A percentile compares a stretch with the other conserved stretches of the same genome.
Conservation (phyloP, 2,888 invertebrate species). For the Ceriagrion tenellum region DNA sequence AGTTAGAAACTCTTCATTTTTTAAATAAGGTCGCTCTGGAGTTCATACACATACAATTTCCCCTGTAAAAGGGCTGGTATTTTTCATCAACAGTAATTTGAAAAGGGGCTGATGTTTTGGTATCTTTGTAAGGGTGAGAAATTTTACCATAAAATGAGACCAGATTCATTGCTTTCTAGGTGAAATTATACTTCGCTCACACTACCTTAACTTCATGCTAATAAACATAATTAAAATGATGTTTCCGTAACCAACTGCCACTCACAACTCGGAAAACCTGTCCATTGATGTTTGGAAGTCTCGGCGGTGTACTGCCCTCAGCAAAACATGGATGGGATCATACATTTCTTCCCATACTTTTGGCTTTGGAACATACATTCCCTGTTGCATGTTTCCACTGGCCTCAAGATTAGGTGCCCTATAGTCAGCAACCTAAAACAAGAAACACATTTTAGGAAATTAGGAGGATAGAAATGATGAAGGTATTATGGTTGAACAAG, state of each 20-base stretch:
- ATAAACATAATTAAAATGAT: not conserved
- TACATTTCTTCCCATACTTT: conserved; percentile 95
- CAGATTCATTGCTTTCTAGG: no score
- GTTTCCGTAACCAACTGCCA: conserved; percentile 72
- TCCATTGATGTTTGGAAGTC: conserved; percentile 98
- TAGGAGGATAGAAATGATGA: no score
- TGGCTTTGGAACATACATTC: conserved; percentile 90
- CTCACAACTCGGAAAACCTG: conserved; percentile 93
- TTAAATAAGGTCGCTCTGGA: no score
- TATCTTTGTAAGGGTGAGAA: no score
- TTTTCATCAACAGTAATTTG: no score
- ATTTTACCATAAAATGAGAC: no score
- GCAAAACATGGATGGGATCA: conserved; percentile 94
- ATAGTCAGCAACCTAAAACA: conserved; percentile 87
- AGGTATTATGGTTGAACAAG: no score
- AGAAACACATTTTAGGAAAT: conserved; percentile 33
- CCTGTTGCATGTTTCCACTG: conserved; percentile 86
- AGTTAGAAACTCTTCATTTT: no score
- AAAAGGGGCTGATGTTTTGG: no score
- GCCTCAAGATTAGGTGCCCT: conserved; percentile 93
- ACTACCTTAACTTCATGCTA: not conserved
- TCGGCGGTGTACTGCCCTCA: conserved; percentile 93
- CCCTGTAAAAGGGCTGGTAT: no score
- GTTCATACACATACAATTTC: no score
- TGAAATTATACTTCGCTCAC: no score